Percentiles rank a stretch among this genome's conserved stretches.
Conservation (phyloP, 2,888 invertebrate species). For the Noctua janthina region DNA sequence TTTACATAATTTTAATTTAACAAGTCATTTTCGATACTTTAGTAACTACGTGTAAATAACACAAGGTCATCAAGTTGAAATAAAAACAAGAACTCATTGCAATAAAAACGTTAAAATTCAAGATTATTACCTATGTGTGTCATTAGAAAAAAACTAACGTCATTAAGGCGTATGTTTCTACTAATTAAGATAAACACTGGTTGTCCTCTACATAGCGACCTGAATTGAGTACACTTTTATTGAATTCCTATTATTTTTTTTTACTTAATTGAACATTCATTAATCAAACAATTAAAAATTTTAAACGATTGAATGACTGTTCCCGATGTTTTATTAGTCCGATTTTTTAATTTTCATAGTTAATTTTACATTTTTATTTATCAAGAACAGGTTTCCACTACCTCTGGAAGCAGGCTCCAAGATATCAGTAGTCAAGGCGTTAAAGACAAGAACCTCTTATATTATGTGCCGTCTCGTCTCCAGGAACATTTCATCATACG, state of each 20-base stretch:
- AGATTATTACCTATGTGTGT: conserved; percentile 38
- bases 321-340: too few relatives aligned
- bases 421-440: neutral
- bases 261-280: neutral
- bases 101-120: conserved; percentile 50
- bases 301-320: too few relatives aligned
- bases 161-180: conserved; percentile 27
- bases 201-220: conserved; percentile 27
- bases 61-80: conserved; percentile 54
- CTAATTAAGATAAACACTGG: conserved; percentile 23
- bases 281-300: too few relatives aligned
- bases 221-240: conserved; percentile 34
- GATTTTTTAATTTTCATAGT: neutral
- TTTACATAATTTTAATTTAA: conserved; percentile 34
- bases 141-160: conserved; percentile 46
- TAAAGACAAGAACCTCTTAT: neutral
- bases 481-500: neutral
- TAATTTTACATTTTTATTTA: neutral
- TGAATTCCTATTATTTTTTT: neutral
- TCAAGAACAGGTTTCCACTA: neutral
- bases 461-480: neutral
- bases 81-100: conserved; percentile 36
- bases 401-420: neutral
- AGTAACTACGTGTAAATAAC: conserved; percentile 22
- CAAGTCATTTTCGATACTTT: conserved; percentile 20